Evolutionary conservation across 2,888 invertebrate species (phyloP).

Genomic region (Mylabris sibirica): DNA sequence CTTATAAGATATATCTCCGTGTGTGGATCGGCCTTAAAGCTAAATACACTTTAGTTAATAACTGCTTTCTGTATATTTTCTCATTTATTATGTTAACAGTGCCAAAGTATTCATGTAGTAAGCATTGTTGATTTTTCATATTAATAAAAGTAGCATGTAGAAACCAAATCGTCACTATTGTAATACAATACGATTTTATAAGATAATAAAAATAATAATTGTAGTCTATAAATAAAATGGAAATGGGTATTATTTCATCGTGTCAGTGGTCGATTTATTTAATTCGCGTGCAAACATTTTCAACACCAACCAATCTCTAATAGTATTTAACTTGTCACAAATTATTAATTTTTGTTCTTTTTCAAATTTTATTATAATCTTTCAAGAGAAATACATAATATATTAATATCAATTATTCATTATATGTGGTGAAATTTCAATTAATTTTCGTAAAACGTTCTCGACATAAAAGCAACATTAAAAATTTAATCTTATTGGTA

Average conservation of each 20-base stretch:
- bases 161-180: slow-evolving; percentile 16
- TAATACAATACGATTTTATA: neutral
- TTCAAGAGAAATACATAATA: too few species aligned
- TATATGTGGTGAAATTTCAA: neutral
- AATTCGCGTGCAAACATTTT: slow-evolving; percentile 28
- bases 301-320: slow-evolving; percentile 4
- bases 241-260: slow-evolving; percentile 23
- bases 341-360: neutral
- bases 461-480: neutral
- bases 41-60: neutral
- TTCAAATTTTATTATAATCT: neutral
- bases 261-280: slow-evolving; percentile 30
- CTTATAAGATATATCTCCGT: too few species aligned
- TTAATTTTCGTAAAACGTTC: neutral
- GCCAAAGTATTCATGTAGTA: neutral
- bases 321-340: slow-evolving; percentile 12
- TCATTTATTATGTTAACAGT: neutral
- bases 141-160: neutral
- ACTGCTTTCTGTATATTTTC: neutral
- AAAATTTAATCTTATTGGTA: neutral
- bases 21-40: too few species aligned
- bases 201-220: slow-evolving; percentile 9
- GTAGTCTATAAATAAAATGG: neutral
- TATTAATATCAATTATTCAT: neutral
- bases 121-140: neutral